Base-by-base conservation (phyloP, 1,140 invertebrate genomes). In the Hormaphis cornu region DNA sequence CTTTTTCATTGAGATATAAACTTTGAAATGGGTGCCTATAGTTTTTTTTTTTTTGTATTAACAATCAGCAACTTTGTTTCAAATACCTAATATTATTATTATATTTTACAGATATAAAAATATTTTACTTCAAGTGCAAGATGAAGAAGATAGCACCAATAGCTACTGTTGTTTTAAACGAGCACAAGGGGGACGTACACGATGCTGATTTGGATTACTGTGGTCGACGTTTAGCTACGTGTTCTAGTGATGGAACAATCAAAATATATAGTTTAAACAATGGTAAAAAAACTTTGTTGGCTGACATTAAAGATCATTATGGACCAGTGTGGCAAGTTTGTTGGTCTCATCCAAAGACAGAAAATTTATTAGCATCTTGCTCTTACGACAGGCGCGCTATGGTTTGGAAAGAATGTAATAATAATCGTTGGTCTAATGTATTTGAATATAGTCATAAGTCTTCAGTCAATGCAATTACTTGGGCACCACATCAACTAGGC, bases 151-250 rank as follows among this genome's bases (percentile, higher is more conserved):
- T 91, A 94, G 91, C 96, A 58, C 89, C 90, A 54, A 85, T 97
- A 50, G 80, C 96, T 72, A 92, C 93, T 79, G 91, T 94, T 44
- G 89, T 99, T 40, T 95, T 98, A 79, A 98, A 95, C 16, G 91
- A 90, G 69, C 96, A 99, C 81, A 94, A 98, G 78, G 97, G 98
- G 77, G 96, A 98, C 90, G 95, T 99, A 73, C 97, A 99, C 80
- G 96, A 99, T 84, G 97, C 97, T 1, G 93, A 97, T 80, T 86
- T 99, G 79, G 96, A 99, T 81, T 99, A 95, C 79, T 98, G 97
- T 79, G 97, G 97, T 14, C 85, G 93, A 59, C 85, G 90, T 74
- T 81, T 99, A 75, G 97, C 97, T 6, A 99, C 97, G 44, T 99
- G 96, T 82, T 99, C 97, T 0, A 97, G 94, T 56, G 97, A 99